Percentiles rank a stretch among this genome's conserved stretches.
Evolutionary conservation across 2,888 invertebrate species (phyloP).

Genomic region (Blera fallax): DNA sequence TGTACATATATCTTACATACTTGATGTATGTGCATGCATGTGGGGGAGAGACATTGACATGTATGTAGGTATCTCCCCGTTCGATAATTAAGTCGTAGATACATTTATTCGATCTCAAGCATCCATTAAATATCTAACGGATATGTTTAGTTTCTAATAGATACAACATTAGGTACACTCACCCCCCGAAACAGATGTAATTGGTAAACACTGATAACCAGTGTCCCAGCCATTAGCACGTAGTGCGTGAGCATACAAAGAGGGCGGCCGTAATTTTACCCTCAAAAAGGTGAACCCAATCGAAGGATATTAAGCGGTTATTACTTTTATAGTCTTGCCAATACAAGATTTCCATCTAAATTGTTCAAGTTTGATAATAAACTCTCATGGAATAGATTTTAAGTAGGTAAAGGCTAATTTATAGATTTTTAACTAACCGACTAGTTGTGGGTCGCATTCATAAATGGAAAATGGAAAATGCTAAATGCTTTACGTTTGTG

Average conservation of each 20-base stretch:
- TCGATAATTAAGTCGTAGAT: constrained; percentile 56
- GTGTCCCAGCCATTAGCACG: constrained; percentile 64
- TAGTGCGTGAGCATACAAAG: constrained; percentile 12
- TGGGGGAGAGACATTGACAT: neutral
- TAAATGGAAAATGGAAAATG: constrained; percentile 15
- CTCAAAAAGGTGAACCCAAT: constrained; percentile 50
- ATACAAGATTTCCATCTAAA: constrained; percentile 59
- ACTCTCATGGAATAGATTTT: constrained; percentile 12
- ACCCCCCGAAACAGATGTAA: constrained; percentile 41
- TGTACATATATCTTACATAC: neutral
- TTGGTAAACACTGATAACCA: constrained; percentile 64
- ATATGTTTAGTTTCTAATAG: constrained; percentile 60
- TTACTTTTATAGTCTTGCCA: constrained; percentile 63
- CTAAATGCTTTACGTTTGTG: neutral
- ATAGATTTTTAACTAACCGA: constrained; percentile 59
- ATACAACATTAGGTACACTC: constrained; percentile 2
- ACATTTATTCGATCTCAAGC: constrained; percentile 39
- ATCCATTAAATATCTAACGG: constrained; percentile 54
- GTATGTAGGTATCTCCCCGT: constrained; percentile 2
- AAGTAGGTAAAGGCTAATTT: constrained; percentile 33
- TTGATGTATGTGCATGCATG: no score
- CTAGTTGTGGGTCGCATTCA: constrained; percentile 22
- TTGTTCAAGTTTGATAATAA: constrained; percentile 59
- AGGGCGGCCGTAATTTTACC: constrained; percentile 6
- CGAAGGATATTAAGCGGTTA: constrained; percentile 66